Conservation (phyloP, 2,888 invertebrate genomes). For the Cabera pusaria region DNA sequence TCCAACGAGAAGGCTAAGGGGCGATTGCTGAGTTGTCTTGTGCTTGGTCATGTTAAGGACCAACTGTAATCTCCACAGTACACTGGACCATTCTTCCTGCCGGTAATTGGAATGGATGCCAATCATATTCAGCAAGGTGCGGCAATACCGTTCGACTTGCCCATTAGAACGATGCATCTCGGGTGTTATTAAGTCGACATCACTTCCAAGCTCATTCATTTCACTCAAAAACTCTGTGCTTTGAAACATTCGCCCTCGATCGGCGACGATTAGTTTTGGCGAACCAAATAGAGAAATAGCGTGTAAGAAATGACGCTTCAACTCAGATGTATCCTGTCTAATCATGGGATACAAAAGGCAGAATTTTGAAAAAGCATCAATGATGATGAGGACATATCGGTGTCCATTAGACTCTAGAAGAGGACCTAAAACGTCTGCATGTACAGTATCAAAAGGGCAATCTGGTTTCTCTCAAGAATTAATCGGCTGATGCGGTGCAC, state of each 20-base stretch:
- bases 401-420: constrained; percentile 1
- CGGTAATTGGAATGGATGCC: background rate
- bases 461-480: constrained; percentile 12
- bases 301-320: background rate
- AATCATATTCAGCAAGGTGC: background rate
- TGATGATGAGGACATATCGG: constrained; percentile 1
- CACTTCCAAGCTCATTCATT: background rate
- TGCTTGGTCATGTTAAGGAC: background rate
- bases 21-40: background rate
- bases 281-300: constrained; percentile 4
- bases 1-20: background rate
- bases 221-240: background rate
- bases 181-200: background rate
- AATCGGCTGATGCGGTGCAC: constrained; percentile 1
- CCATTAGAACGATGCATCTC: background rate
- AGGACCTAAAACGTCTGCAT: background rate
- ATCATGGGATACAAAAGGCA: background rate
- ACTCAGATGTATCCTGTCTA: constrained; percentile 1
- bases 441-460: constrained; percentile 1
- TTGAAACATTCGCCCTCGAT: background rate
- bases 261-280: background rate
- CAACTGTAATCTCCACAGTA: background rate
- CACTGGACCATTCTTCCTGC: background rate
- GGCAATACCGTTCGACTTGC: background rate
- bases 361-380: constrained; percentile 6